Evolutionary conservation across 2,888 invertebrate genomes (phyloP), one percentile per base, ranked within the genome.

Genomic region (Maniola hyperantus): DNA sequence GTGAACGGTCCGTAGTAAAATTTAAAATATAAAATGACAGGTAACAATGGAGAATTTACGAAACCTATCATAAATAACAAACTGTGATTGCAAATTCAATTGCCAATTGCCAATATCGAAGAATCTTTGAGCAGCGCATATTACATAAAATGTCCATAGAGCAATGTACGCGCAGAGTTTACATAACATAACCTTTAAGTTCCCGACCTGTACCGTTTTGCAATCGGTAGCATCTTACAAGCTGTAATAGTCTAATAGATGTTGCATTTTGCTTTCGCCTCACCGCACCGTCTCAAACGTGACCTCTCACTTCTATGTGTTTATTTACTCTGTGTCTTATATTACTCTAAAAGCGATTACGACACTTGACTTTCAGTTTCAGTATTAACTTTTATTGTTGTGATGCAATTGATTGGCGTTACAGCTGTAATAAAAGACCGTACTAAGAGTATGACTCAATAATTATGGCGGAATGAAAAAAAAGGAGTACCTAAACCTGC

Each of bases 131-230:
- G 39, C 55, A 48, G 55, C 46, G 68, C 54, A 67, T 69, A 72
- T 74, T 74, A 74, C 70, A 74, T 74, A 74, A 73, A 74, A 60
- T 69, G 64, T 58, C 67, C 70, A 71, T 67, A 74, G 71, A 72
- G 64, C 64, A 65, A 73, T 69, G 72, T 53, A 67, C 65, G 64
- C 46, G 59, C 54, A 69, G 66, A 64, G 20, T 62, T 76, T 76
- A 75, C 74, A 74, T 76, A 75, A 76, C 51, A 8, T 69, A 70
- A 74, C 75, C 75, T 76, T 76, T 75, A 68, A 54, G 70, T 72
- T 64, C 61, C 62, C 63, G 55, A 61, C 68, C 64, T 58, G 66
- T 53, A 65, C 39, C 39, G 62, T 73, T 66, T 75, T 73, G 75
- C 71, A 72, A 76, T 60, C 68, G 64, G 70, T 69, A 69, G 72